These are phyloP conservation scores for Drosophila burlai DNA, from an alignment of 1,140 invertebrate genomes.

Conservation along the genomic window DNA sequence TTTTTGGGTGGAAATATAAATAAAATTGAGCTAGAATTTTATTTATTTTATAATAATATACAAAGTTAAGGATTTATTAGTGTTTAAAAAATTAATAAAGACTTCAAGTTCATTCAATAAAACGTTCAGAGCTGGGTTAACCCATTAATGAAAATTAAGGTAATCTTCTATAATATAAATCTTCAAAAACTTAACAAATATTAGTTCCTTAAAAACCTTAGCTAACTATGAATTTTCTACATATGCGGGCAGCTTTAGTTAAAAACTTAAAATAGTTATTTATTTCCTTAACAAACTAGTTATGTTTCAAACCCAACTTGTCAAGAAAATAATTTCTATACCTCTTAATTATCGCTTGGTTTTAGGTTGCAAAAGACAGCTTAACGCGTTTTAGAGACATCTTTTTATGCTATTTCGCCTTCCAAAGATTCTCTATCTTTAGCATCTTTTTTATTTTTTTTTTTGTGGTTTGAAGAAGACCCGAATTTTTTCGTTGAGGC, in stretches of 20 bases:
- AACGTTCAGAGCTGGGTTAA: too few species aligned
- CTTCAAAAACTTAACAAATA: neutral
- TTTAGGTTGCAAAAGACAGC: constrained; percentile 18
- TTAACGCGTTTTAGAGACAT: constrained; percentile 18
- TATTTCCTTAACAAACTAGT: neutral
- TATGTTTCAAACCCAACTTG: neutral
- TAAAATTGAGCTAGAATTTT: too few species aligned
- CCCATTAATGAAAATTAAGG: too few species aligned
- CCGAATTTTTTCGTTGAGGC: constrained; percentile 49
- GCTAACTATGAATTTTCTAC: neutral
- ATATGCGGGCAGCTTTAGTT: neutral
- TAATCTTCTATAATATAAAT: neutral
- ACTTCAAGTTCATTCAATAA: too few species aligned
- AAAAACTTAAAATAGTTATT: neutral
- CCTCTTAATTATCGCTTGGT: constrained; percentile 12
- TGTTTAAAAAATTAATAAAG: too few species aligned
- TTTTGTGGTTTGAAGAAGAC: constrained; percentile 21
- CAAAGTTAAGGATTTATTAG: too few species aligned
- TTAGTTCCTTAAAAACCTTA: too few species aligned
- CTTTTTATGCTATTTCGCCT: constrained; percentile 14
- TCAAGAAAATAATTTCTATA: neutral
- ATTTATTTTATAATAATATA: too few species aligned
- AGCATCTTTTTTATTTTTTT: neutral
- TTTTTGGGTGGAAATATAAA: too few species aligned
- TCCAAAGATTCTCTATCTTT: constrained; percentile 14